Percentiles rank a stretch among this genome's conserved stretches.
phyloP scores from a whole-genome alignment of 2,113 vertebrate genomes.

The Anas platyrhynchos region DNA sequence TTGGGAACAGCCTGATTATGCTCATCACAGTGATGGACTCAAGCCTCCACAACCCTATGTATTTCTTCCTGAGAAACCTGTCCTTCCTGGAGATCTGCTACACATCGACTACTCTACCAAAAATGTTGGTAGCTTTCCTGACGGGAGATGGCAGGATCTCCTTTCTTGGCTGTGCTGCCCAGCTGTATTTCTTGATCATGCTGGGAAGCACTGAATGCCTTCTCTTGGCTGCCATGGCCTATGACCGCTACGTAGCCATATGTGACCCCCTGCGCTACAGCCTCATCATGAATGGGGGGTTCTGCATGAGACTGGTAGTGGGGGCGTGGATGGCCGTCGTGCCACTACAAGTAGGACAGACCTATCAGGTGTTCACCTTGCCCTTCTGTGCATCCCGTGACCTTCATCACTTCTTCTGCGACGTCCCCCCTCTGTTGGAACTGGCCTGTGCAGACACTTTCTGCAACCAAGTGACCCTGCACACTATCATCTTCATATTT shows the following conservation, averaged over 20 bases:
- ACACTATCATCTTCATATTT: not conserved
- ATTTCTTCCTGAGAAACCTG: not conserved
- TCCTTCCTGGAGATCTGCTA: not conserved
- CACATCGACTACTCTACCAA: constrained; percentile 29
- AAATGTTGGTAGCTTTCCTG: not conserved
- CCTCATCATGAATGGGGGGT: not conserved
- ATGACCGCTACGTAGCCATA: constrained; percentile 5
- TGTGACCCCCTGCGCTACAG: constrained; percentile 10
- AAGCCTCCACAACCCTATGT: not conserved
- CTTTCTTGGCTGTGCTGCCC: constrained; percentile 12
- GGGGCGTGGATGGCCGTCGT: not conserved
- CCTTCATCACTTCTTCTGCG: constrained; percentile 51
- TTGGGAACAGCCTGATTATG: not conserved
- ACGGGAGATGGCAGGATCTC: not conserved
- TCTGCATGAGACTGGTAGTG: not conserved
- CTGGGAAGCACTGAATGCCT: constrained; percentile 1
- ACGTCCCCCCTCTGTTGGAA: constrained; percentile 22
- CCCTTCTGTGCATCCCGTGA: constrained; percentile 1
- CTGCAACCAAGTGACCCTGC: not conserved
- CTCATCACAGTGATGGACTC: not conserved
- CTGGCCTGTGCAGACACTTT: constrained; percentile 14
- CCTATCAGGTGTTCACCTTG: not conserved
- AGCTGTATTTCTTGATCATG: constrained; percentile 22
- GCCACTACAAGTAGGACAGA: not conserved
- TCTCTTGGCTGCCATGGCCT: not conserved